Conservation (phyloP, 2,888 invertebrate genomes). For the Nymphalis polychloros region DNA sequence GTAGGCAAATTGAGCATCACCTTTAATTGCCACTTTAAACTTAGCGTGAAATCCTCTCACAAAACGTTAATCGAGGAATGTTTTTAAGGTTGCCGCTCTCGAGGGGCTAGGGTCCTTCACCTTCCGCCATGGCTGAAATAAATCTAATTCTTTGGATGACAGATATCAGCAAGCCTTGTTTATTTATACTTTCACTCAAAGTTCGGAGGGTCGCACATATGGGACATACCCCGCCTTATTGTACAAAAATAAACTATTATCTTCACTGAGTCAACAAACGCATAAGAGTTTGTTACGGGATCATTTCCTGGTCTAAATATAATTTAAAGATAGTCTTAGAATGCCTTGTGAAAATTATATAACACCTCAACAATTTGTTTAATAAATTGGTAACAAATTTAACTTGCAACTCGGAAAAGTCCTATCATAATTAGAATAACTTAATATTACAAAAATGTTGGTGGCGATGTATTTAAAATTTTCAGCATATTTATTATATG, state of each 20-base stretch:
- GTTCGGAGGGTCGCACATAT: slow-evolving; percentile 70
- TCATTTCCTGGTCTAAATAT: slow-evolving; percentile 42
- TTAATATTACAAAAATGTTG: slow-evolving; percentile 58
- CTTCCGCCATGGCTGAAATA: slow-evolving; percentile 76
- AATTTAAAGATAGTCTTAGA: slow-evolving; percentile 33
- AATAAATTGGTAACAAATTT: background rate
- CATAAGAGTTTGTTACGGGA: slow-evolving; percentile 41
- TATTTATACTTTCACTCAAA: slow-evolving; percentile 78
- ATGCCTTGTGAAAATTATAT: slow-evolving; percentile 11
- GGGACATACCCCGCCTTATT: slow-evolving; percentile 61
- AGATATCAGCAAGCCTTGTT: slow-evolving; percentile 81
- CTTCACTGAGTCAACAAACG: slow-evolving; percentile 64
- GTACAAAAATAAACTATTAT: slow-evolving; percentile 75
- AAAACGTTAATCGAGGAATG: slow-evolving; percentile 52
- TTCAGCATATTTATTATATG: slow-evolving; percentile 69
- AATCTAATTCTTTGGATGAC: slow-evolving; percentile 80
- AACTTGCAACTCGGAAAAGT: slow-evolving; percentile 46
- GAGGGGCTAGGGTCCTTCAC: slow-evolving; percentile 72
- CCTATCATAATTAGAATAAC: slow-evolving; percentile 65
- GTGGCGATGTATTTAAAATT: slow-evolving; percentile 66
- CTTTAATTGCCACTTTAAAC: slow-evolving; percentile 36
- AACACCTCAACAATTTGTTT: background rate
- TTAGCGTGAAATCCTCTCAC: slow-evolving; percentile 49
- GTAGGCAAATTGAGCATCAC: slow-evolving; percentile 21
- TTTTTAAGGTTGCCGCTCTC: slow-evolving; percentile 49